Evolutionary conservation across 2,888 invertebrate genomes (phyloP), one percentile per base, ranked within the genome.

Genomic region (Uropetala carovei): DNA sequence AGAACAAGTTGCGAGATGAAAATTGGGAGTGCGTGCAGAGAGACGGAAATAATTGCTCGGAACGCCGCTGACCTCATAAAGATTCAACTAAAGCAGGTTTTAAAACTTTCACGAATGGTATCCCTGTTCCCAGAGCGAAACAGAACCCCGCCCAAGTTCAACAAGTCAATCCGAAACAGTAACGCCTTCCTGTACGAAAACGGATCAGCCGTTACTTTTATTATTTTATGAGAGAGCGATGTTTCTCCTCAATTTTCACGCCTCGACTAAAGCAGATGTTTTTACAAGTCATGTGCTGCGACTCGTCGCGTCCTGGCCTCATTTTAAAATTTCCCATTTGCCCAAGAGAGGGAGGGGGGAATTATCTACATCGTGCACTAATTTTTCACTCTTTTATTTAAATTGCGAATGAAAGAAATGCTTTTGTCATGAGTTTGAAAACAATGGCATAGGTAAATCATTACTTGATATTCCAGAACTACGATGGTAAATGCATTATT

Each of bases 51-150:
- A 68, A 68, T 68, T 9, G 68, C 68, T 68, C 11, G 68, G 68
- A 68, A 68, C 68, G 22, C 18, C 68, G 68, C 68, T 68, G 68
- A 68, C 68, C 68, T 68, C 68, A 68, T 22, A 68, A 68, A 68
- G 68, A n/a, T 22, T 68, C 68, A 68, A 68, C 18, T 68, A n/a
- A 68, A n/a, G 18, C 68, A n/a, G 68, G 18, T 9, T n/a, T n/a
- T 18, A 18, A 68, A 68, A 68, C 68, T 68, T 68, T 68, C 22
- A 68, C n/a, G n/a, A n/a, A 18, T 68, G 68, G 22, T 22, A 68
- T n/a, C 9, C 68, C 18, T 22, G 68, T 68, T 68, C 18, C 68
- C 68, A 68, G 7, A n/a, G 68, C 68, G 68, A 68, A 43, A 43
- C 43, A 43, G 68, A 68, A 68, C 68, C n/a, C 68, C 68, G 4